Conservation (phyloP, 1,140 invertebrate species). For the Uloborus diversus region DNA sequence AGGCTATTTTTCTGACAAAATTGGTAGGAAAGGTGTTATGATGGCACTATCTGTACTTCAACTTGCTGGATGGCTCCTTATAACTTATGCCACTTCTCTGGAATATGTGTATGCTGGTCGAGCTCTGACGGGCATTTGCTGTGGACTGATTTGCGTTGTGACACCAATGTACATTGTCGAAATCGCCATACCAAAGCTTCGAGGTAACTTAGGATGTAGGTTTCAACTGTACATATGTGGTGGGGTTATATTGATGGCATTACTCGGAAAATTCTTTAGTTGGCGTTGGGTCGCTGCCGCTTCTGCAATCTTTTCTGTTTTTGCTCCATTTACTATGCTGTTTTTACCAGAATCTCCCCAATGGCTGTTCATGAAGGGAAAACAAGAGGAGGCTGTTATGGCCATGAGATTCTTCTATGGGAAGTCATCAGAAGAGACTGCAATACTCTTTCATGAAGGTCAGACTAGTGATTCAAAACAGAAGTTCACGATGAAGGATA, state of each 20-base stretch:
- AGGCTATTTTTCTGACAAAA: constrained; percentile 75
- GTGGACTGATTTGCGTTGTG: constrained; percentile 72
- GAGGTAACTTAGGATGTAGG: constrained; percentile 82
- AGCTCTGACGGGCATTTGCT: constrained; percentile 73
- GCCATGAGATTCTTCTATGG: constrained; percentile 50
- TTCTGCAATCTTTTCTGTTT: constrained; percentile 71
- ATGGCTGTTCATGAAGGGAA: constrained; percentile 77
- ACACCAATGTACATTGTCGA: constrained; percentile 86
- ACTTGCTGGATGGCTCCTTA: constrained; percentile 77
- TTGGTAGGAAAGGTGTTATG: constrained; percentile 80
- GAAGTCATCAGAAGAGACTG: background rate
- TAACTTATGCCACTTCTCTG: constrained; percentile 72
- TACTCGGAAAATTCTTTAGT: constrained; percentile 76
- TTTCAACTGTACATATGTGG: constrained; percentile 80
- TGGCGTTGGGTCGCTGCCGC: constrained; percentile 76
- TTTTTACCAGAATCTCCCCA: constrained; percentile 84
- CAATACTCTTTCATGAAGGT: constrained; percentile 16
- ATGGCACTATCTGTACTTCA: constrained; percentile 76
- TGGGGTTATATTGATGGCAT: constrained; percentile 80
- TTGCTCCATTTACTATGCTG: constrained; percentile 70
- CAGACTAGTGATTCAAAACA: background rate
- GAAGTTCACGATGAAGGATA: constrained; percentile 1
- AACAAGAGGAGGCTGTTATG: constrained; percentile 76
- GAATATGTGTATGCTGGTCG: constrained; percentile 72
- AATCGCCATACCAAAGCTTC: constrained; percentile 82